These are phyloP conservation scores for Bradypodion ventrale DNA, from an alignment of 2,797 vertebrate genomes.

Conservation along the genomic window DNA sequence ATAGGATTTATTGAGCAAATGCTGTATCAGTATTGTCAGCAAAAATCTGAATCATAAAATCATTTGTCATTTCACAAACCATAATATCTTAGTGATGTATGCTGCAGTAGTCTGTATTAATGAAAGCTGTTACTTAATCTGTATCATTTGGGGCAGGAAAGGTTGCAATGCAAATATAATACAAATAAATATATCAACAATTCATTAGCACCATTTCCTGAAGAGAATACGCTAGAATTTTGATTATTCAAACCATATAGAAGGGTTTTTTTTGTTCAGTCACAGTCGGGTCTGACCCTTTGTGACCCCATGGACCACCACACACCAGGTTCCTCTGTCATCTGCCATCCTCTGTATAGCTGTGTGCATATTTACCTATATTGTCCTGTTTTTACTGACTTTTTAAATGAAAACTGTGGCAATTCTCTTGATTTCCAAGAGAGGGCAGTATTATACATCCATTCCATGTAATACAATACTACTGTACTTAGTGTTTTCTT, in stretches of 20 bases:
- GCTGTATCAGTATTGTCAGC: background rate
- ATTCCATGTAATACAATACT: background rate
- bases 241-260: background rate
- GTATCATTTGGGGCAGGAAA: background rate
- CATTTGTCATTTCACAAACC: background rate
- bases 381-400: background rate
- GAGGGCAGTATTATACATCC: slow-evolving; percentile 53
- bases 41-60: background rate
- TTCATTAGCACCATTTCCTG: background rate
- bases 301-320: too few species aligned
- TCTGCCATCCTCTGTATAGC: too few species aligned
- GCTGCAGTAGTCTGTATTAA: background rate
- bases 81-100: background rate
- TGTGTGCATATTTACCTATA: background rate
- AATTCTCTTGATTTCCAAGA: slow-evolving; percentile 40
- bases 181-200: background rate
- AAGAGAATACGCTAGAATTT: background rate
- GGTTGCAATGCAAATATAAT: background rate
- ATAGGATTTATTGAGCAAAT: background rate
- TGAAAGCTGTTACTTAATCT: background rate
- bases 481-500: background rate
- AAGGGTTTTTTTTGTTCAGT: too few species aligned
- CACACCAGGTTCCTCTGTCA: too few species aligned
- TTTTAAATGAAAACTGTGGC: background rate
- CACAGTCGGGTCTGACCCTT: too few species aligned